Percentiles rank a stretch among this genome's conserved stretches.
phyloP scores from a whole-genome alignment of 2,113 vertebrate species.

The Craseonycteris thonglongyai region DNA sequence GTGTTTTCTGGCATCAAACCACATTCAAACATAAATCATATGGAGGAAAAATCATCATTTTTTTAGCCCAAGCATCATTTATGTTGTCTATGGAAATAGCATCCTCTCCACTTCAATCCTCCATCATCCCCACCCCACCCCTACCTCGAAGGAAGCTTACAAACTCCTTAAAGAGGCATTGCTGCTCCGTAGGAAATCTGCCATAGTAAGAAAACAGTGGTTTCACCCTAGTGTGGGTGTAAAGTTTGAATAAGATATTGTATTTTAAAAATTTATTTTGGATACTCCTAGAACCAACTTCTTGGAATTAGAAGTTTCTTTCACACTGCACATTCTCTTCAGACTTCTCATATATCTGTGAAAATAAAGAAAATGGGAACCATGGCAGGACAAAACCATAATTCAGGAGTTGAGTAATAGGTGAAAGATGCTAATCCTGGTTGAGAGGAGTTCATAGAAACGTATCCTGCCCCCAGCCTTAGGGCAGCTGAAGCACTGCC shows the following conservation, averaged over 20 bases:
- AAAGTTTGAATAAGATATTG: conserved; percentile 58
- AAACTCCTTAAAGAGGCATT: neutral
- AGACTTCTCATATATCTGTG: conserved; percentile 44
- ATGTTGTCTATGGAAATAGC: neutral
- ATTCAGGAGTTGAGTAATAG: conserved; percentile 49
- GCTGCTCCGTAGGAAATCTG: conserved; percentile 6
- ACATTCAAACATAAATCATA: neutral
- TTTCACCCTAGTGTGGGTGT: conserved; percentile 41
- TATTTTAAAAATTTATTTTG: conserved; percentile 63
- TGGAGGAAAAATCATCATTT: neutral
- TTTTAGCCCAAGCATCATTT: neutral
- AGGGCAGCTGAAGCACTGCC: conserved; percentile 30
- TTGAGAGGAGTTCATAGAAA: conserved; percentile 64
- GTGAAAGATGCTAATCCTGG: conserved; percentile 40
- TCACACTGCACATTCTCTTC: conserved; percentile 50
- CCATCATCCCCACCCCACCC: neutral
- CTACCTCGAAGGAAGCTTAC: neutral
- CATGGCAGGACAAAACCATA: conserved; percentile 48
- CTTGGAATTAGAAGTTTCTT: conserved; percentile 60
- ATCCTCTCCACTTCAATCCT: neutral
- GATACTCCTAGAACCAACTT: conserved; percentile 62
- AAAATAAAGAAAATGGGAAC: conserved; percentile 41
- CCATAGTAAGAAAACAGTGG: conserved; percentile 7
- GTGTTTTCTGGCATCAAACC: neutral
- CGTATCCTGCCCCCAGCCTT: conserved; percentile 27